A percentile compares a stretch with the other conserved stretches of the same genome.
These are phyloP conservation scores for Patagioenas fasciata DNA, from an alignment of 2,113 vertebrate genomes.

Conservation along the genomic window DNA sequence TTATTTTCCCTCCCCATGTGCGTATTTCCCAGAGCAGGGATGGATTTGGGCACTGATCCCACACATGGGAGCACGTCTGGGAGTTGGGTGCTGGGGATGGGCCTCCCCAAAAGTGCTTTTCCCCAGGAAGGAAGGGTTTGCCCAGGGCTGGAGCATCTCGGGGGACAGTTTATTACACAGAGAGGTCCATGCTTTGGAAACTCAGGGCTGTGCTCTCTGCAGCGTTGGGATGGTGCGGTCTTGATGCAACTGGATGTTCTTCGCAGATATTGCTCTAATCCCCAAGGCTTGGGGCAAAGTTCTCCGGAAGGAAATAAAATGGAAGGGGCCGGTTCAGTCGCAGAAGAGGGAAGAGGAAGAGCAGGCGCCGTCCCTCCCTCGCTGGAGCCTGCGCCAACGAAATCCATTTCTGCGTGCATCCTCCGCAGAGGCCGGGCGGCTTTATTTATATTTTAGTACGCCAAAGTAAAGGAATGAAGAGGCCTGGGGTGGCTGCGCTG, in stretches of 20 bases:
- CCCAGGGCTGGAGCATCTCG: neutral
- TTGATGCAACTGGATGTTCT: neutral
- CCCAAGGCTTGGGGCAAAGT: neutral
- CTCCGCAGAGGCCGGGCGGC: rapidly evolving
- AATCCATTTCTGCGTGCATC: neutral
- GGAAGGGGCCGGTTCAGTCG: neutral
- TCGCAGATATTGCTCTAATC: neutral
- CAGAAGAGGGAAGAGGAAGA: neutral
- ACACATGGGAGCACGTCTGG: rapidly evolving
- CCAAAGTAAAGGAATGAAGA: neutral
- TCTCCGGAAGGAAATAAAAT: neutral
- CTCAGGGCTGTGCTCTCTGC: neutral
- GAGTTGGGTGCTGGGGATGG: neutral
- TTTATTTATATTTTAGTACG: neutral
- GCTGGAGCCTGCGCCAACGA: neutral
- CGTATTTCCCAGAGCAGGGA: rapidly evolving
- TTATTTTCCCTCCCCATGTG: rapidly evolving
- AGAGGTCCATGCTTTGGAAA: neutral
- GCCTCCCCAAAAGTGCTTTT: neutral
- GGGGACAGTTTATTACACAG: neutral
- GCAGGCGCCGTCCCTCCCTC: neutral
- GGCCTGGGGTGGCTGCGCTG: neutral
- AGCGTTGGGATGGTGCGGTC: too few relatives aligned
- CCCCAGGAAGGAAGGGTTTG: neutral
- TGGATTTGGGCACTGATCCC: neutral